Evolutionary conservation across 1,140 invertebrate species (phyloP), one percentile per base, ranked within the genome.

Genomic region (Drosophila simulans): DNA sequence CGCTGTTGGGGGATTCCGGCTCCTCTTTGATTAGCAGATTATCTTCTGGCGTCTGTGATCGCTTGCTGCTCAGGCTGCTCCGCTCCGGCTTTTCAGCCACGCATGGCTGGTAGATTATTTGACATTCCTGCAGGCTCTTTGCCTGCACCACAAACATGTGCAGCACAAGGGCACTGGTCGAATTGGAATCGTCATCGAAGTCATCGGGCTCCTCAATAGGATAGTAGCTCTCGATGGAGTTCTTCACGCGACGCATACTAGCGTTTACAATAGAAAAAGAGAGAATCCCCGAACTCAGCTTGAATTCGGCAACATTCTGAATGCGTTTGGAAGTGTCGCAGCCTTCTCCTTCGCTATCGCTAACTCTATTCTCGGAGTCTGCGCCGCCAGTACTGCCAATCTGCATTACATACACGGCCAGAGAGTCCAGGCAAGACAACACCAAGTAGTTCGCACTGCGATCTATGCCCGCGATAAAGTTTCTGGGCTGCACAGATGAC

Each of bases 211-310:
- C 92, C 27, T 93, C 93, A 43, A 85, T 83, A 12, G 92, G 78
- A 63, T 92, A 93, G 49, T 91, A 88, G 27, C 66, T 91, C 42
- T 93, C 93, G 48, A 92, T 93, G 22, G 91, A 81, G 70, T 83
- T 92, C 72, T 93, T 93, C 4, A 94, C 84, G 48, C 86, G 93
- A 10, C 92, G 92, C 17, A 93, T 91, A 8, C 93, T 94, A n/a
- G 97, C 97, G 91, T 97, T 96, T 1, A 96, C 94, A 70, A 98
- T 97, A 27, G 96, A 95, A 91, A 97, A 97, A 80, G 97, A 97
- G 2, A 98, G 92, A 77, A 98, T 96, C 0, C 97, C 96, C 75
- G 96, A 96, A 1, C 96, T 95, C 13, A 98, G 91, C 40, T 95
- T 93, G 91, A 98, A 98, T 92, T 98, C 96, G 0, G 97, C 96